phyloP scores from a whole-genome alignment of 2,113 vertebrate species.

The Cottus gobio region DNA sequence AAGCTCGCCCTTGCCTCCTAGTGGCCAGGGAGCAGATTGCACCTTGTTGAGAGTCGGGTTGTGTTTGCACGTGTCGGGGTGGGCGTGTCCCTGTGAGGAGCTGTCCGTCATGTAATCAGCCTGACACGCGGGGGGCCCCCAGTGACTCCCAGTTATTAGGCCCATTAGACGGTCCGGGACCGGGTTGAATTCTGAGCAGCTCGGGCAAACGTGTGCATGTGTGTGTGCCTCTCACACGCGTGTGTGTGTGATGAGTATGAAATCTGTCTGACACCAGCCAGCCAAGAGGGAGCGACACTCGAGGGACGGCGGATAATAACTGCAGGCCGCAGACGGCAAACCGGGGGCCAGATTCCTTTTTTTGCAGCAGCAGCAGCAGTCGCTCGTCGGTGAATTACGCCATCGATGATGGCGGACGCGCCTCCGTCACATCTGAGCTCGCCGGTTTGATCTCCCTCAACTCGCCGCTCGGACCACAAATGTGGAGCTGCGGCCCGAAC shows the following conservation, averaged over 20 bases:
- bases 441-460: constrained; percentile 13
- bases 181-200: constrained; percentile 82
- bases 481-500: no score
- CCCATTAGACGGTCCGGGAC: constrained; percentile 76
- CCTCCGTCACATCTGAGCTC: constrained; percentile 12
- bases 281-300: constrained; percentile 65
- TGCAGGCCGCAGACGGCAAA: constrained; percentile 38
- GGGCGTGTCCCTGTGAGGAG: constrained; percentile 63
- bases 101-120: constrained; percentile 82
- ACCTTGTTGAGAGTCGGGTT: constrained; percentile 23
- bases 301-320: constrained; percentile 59
- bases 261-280: constrained; percentile 79
- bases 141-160: constrained; percentile 80
- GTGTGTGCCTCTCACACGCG: constrained; percentile 18
- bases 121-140: constrained; percentile 76
- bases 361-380: no score
- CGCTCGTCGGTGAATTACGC: constrained; percentile 42
- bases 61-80: constrained; percentile 56
- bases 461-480: no score
- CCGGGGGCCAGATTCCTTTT: constrained; percentile 12
- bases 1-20: constrained; percentile 90
- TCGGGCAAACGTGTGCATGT: constrained; percentile 59
- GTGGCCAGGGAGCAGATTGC: constrained; percentile 72
- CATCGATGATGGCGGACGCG: constrained; percentile 31
- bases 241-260: constrained; percentile 74